Conservation (phyloP, 2,797 vertebrate genomes). For the Novumbra hubbsi region DNA sequence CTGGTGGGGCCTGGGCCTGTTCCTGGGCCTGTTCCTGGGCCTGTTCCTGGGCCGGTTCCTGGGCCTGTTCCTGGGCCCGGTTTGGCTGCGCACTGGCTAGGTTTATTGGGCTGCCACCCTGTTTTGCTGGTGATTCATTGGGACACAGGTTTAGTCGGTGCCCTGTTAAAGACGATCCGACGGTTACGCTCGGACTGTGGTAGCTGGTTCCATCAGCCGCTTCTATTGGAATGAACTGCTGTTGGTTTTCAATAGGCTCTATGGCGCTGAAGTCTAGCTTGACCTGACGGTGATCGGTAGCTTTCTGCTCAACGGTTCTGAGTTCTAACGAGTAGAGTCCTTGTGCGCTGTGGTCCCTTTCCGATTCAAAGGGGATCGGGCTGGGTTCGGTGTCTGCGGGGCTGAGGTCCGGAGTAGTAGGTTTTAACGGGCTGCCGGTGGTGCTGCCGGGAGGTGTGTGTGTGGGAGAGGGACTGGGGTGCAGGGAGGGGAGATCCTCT, state of each 20-base stretch:
- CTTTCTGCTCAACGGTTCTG: constrained; percentile 9
- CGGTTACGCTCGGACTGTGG: not conserved
- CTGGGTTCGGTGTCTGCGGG: constrained; percentile 37
- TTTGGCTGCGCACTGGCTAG: constrained; percentile 26
- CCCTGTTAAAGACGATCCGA: constrained; percentile 20
- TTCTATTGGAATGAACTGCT: not conserved
- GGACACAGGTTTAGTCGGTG: constrained; percentile 11
- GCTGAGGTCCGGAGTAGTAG: constrained; percentile 20
- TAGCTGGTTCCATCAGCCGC: constrained; percentile 21
- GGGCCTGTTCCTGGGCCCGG: constrained; percentile 24
- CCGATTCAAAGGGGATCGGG: constrained; percentile 14
- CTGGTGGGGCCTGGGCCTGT: constrained; percentile 25
- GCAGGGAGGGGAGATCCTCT: constrained; percentile 73
- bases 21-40: too few species aligned
- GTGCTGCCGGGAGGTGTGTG: constrained; percentile 60
- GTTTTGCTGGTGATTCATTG: not conserved
- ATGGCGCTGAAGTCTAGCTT: not conserved
- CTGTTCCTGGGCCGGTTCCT: too few species aligned
- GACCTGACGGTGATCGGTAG: constrained; percentile 9
- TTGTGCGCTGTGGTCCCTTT: constrained; percentile 10
- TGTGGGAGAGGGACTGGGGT: constrained; percentile 76
- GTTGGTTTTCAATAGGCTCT: not conserved
- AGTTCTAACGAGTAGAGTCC: constrained; percentile 21
- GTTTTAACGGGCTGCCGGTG: constrained; percentile 57
- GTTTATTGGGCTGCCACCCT: constrained; percentile 16